phyloP scores from a whole-genome alignment of 2,888 invertebrate species.

The Mesodorylaimus sp. region DNA sequence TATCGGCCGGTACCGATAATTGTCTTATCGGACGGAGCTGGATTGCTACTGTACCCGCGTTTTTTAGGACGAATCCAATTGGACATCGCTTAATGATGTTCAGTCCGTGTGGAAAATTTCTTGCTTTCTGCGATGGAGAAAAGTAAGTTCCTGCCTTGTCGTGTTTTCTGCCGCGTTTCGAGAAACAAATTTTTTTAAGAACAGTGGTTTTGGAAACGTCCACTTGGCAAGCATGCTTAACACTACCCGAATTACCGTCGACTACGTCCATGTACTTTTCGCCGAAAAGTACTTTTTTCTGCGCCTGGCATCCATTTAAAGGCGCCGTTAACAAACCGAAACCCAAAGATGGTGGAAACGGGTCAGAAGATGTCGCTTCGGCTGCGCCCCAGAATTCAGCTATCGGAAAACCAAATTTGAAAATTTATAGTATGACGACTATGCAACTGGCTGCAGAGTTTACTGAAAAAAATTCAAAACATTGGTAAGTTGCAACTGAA shows the following conservation, averaged over 20 bases:
- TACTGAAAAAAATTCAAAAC: conserved; percentile 7
- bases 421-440: conserved; percentile 18
- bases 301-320: conserved; percentile 23
- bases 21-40: too few relatives aligned
- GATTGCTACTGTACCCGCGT: too few relatives aligned
- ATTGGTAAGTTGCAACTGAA: conserved; percentile 9
- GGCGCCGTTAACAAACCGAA: too few relatives aligned
- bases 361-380: too few relatives aligned
- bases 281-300: conserved; percentile 20
- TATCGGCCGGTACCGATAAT: too few relatives aligned
- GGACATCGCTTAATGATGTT: too few relatives aligned
- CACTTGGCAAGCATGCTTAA: not conserved
- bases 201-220: not conserved
- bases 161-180: not conserved
- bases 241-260: conserved; percentile 10
- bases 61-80: too few relatives aligned
- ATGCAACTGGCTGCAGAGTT: conserved; percentile 18
- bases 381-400: conserved; percentile 8
- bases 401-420: conserved; percentile 24
- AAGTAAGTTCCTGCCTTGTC: conserved; percentile 1
- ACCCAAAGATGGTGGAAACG: too few relatives aligned
- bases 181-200: not conserved
- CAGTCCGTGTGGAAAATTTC: too few relatives aligned
- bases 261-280: conserved; percentile 23
- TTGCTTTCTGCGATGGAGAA: conserved; percentile 8